Evolutionary conservation across 2,113 vertebrate species (phyloP).

Genomic region (Xiphophorus couchianus): DNA sequence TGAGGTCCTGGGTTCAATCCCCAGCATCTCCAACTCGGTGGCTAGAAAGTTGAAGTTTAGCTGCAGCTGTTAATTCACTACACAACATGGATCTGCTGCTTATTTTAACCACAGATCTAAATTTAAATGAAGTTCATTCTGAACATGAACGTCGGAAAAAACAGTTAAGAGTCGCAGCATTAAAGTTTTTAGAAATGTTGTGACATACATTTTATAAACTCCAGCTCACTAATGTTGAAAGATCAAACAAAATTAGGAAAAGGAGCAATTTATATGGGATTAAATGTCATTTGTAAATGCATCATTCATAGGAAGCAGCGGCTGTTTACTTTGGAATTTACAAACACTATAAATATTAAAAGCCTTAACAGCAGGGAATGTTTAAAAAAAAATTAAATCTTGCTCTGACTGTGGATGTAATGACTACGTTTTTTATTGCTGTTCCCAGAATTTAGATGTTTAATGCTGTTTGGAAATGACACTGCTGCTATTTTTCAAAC

Average conservation of each 20-base stretch:
- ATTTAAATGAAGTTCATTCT: background rate
- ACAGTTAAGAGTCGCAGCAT: too few relatives aligned
- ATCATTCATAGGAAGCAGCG: background rate
- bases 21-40: background rate
- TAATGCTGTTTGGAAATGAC: background rate
- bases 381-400: background rate
- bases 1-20: conserved; percentile 37
- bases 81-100: background rate
- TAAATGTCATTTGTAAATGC: background rate
- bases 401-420: background rate
- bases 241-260: background rate
- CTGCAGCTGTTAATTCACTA: too few relatives aligned
- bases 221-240: background rate
- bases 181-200: background rate
- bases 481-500: background rate
- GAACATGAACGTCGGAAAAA: too few relatives aligned
- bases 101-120: background rate
- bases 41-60: too few relatives aligned
- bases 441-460: background rate
- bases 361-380: background rate
- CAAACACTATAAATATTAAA: background rate
- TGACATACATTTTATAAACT: background rate
- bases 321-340: background rate
- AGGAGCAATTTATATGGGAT: background rate
- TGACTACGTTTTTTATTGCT: too few relatives aligned